Conservation (phyloP, 1,140 invertebrate genomes). For the Musca vetustissima region DNA sequence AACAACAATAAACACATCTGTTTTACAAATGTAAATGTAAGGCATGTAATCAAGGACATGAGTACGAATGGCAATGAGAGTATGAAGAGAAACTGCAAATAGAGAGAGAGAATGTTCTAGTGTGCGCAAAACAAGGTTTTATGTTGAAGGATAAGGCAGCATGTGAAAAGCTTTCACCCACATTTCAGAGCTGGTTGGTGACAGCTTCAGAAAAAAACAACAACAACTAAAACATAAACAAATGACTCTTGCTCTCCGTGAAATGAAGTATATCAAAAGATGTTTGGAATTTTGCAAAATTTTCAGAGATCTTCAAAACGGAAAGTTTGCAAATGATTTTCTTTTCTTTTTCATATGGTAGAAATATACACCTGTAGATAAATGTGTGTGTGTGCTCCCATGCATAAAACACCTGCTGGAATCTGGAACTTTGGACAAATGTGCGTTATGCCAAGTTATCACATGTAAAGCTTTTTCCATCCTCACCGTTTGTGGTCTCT, state of each 20-base stretch:
- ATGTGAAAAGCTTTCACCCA: constrained; percentile 19
- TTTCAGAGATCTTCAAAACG: no score
- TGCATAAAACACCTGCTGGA: constrained; percentile 23
- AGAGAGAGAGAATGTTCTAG: background rate
- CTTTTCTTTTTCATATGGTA: no score
- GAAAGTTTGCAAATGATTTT: no score
- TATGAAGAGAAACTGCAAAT: background rate
- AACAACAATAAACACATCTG: no score
- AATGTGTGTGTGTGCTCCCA: no score
- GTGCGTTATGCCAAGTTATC: background rate
- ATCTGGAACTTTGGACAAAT: constrained; percentile 25
- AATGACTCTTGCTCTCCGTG: no score
- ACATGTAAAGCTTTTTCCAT: constrained; percentile 21
- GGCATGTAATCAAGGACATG: constrained; percentile 15
- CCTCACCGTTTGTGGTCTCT: constrained; percentile 1
- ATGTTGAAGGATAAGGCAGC: no score
- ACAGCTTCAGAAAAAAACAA: background rate
- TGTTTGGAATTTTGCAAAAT: no score
- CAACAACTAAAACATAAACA: background rate
- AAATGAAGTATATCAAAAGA: no score
- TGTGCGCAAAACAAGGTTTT: background rate
- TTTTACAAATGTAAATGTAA: background rate
- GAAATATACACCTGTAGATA: no score
- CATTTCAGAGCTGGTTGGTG: background rate
- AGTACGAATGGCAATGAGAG: background rate